Evolutionary conservation across 1,140 invertebrate genomes (phyloP), one percentile per base, ranked within the genome.

Genomic region (Drosophila seguyi): DNA sequence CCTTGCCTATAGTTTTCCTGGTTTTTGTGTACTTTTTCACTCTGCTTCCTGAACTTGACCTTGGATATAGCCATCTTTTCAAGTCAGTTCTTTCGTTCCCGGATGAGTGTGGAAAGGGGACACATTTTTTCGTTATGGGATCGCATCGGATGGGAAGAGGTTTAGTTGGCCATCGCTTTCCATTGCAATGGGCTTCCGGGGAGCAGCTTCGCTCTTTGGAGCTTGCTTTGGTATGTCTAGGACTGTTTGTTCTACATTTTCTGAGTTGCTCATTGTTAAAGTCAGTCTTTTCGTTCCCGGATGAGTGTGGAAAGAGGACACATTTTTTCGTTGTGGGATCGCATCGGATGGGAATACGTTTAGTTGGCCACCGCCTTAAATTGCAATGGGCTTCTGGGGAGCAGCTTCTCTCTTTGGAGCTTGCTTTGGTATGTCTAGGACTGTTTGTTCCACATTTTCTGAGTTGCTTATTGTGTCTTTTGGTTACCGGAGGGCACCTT

Each of bases 21-120:
- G 45, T 47, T 47, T 47, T 47, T 2, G 44, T 10, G 16, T 25
- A 47, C 7, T 6, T 25, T 14, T 47, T 47, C n/a, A 7, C 7
- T 5, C 22, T 47, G 14, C 22, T 47, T 8, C 4, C 22, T 4
- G 44, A 25, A 25, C 16, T 10, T 10, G 22, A 2, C 7, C 14
- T 16, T 25, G 45, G 7, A 10, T 10, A n/a, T n/a, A 47, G 25
- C 45, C 45, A 47, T 27, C 25, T 25, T 47, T 14, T n/a, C 22
- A 47, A n/a, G 45, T 47, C 45, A 0, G 45, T 47, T 47, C 8
- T 16, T 27, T 47, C 45, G 45, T 47, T 27, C 16, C 45, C 45
- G 16, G 45, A 47, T 10, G 45, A 47, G 45, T 47, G 14, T 8
- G 45, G 45, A 27, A 47, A 27, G 25, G 22, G 22, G 14, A 47